These are phyloP conservation scores for Ifrita kowaldi DNA, from an alignment of 2,113 vertebrate species.

Conservation along the genomic window DNA sequence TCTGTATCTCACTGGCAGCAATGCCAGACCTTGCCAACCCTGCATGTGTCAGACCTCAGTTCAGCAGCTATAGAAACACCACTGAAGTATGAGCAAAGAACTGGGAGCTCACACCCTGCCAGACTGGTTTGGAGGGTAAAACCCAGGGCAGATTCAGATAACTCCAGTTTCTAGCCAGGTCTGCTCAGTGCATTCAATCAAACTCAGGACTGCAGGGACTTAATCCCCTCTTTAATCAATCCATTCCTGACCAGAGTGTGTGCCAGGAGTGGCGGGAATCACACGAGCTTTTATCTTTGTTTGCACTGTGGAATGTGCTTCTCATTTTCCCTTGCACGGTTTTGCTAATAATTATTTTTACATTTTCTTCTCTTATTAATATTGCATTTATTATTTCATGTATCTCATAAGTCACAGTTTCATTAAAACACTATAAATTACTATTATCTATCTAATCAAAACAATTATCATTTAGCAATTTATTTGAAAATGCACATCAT, in stretches of 20 bases:
- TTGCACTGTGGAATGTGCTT: constrained; percentile 54
- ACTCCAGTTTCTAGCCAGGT: constrained; percentile 21
- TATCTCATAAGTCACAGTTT: neutral
- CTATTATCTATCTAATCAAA: constrained; percentile 1
- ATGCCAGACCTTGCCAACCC: neutral
- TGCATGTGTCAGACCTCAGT: neutral
- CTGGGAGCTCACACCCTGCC: constrained; percentile 5
- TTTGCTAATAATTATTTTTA: constrained; percentile 48
- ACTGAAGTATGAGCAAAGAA: neutral
- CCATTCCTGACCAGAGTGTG: constrained; percentile 41
- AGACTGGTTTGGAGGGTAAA: constrained; percentile 19
- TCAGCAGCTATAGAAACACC: constrained; percentile 50
- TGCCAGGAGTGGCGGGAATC: constrained; percentile 57
- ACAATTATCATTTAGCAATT: neutral
- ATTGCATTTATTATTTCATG: constrained; percentile 39
- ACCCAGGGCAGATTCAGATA: constrained; percentile 33
- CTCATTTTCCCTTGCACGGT: constrained; percentile 26
- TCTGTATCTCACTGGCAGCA: neutral
- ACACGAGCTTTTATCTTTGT: constrained; percentile 64
- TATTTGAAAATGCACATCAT: neutral
- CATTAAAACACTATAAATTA: constrained; percentile 22
- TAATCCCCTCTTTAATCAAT: constrained; percentile 75
- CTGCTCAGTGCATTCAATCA: constrained; percentile 28
- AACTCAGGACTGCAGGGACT: constrained; percentile 63
- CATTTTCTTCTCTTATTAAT: constrained; percentile 43